Conservation (phyloP, 2,113 vertebrate genomes). For the Craseonycteris thonglongyai region DNA sequence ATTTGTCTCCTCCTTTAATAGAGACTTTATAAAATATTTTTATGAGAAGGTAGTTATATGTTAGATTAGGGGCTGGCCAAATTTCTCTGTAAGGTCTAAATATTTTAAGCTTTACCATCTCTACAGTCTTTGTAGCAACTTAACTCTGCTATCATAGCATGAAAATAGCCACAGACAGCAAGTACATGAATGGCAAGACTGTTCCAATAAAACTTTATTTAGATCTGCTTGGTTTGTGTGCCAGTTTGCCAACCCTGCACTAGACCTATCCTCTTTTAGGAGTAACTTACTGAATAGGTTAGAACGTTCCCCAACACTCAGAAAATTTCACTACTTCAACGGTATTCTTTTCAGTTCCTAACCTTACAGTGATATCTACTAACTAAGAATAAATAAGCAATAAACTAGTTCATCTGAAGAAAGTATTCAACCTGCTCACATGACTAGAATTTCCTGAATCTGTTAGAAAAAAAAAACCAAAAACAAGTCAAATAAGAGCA, state of each 20-base stretch:
- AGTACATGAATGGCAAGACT: background rate
- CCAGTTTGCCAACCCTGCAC: background rate
- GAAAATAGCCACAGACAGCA: background rate
- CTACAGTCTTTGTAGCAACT: background rate
- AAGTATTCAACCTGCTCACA: background rate
- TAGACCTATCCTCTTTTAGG: background rate
- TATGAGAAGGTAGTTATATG: background rate
- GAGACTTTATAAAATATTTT: slow-evolving; percentile 2
- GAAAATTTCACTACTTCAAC: background rate
- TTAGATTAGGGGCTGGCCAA: background rate
- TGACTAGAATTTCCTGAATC: slow-evolving; percentile 12
- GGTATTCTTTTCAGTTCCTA: background rate
- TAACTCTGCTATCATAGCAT: background rate
- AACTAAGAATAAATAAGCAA: slow-evolving; percentile 1
- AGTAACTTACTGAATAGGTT: background rate
- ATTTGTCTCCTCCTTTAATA: background rate
- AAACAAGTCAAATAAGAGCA: background rate
- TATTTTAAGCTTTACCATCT: background rate
- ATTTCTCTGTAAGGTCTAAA: background rate
- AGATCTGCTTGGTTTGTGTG: background rate
- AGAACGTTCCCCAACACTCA: background rate
- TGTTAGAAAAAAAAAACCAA: background rate
- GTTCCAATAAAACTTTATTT: slow-evolving; percentile 30
- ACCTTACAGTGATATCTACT: background rate
- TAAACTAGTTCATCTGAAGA: background rate